These are phyloP conservation scores for Phoenoteleia sp. DNA, from an alignment of 2,888 invertebrate genomes.

Conservation along the genomic window DNA sequence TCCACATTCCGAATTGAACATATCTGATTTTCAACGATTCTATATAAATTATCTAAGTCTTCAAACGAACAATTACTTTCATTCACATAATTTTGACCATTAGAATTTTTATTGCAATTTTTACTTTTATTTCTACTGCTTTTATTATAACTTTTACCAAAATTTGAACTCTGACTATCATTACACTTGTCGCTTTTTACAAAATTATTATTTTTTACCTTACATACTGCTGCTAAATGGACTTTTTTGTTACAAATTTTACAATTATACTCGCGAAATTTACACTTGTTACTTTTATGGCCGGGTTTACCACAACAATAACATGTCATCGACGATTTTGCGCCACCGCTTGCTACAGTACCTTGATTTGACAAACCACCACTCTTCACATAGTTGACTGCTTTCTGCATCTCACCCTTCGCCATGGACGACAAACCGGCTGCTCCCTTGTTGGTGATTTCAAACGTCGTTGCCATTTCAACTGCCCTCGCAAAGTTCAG, in stretches of 20 bases:
- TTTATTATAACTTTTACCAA: too few relatives aligned
- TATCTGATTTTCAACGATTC: too few relatives aligned
- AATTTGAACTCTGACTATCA: too few relatives aligned
- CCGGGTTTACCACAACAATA: conserved; percentile 7
- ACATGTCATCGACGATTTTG: neutral
- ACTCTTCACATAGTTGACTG: conserved; percentile 18
- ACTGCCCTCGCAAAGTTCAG: neutral
- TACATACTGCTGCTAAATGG: conserved; percentile 31
- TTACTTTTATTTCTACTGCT: too few relatives aligned
- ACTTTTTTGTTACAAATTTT: conserved; percentile 15
- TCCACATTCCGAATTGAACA: neutral
- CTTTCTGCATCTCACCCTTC: neutral
- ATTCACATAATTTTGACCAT: too few relatives aligned
- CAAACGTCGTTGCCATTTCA: conserved; percentile 22
- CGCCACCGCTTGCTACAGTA: too few relatives aligned
- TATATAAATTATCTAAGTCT: too few relatives aligned
- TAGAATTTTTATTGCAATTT: too few relatives aligned
- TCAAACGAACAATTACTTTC: too few relatives aligned
- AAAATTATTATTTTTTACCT: neutral
- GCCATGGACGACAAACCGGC: neutral
- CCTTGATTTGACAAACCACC: neutral
- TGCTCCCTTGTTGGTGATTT: conserved; percentile 24
- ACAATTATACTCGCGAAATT: neutral
- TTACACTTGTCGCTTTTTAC: too few relatives aligned
- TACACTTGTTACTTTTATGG: conserved; percentile 5